Conservation (phyloP, 1,140 invertebrate genomes). For the Bombus haemorrhoidalis region DNA sequence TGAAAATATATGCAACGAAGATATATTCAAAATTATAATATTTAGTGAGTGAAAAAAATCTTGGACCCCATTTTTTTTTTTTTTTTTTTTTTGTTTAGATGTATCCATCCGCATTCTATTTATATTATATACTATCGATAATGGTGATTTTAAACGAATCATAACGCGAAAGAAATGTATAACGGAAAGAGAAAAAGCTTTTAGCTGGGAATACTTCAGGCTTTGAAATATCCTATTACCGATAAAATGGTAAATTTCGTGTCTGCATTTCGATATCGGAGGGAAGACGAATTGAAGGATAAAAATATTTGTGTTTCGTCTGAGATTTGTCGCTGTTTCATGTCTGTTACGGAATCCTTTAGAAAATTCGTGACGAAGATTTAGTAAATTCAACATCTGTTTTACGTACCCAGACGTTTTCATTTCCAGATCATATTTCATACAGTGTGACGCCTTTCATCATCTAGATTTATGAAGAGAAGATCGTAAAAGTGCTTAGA, state of each 20-base stretch:
- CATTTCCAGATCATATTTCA: slow-evolving; percentile 6
- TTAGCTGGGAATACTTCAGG: neutral
- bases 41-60: neutral
- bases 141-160: neutral
- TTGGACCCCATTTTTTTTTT: too few species aligned
- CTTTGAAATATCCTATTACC: neutral
- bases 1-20: too few species aligned
- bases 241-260: neutral
- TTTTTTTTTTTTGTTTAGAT: too few species aligned
- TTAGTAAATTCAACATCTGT: neutral
- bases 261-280: neutral
- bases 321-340: neutral
- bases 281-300: neutral
- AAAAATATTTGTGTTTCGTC: neutral
- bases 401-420: neutral
- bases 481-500: slow-evolving; percentile 12
- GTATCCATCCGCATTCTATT: too few species aligned
- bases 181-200: neutral
- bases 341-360: neutral
- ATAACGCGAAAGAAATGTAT: neutral
- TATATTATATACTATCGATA: too few species aligned
- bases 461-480: slow-evolving; percentile 4
- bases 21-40: neutral
- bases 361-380: neutral
- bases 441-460: neutral